These are phyloP conservation scores for Sinosuthora webbiana DNA, from an alignment of 2,113 vertebrate genomes.

Conservation along the genomic window DNA sequence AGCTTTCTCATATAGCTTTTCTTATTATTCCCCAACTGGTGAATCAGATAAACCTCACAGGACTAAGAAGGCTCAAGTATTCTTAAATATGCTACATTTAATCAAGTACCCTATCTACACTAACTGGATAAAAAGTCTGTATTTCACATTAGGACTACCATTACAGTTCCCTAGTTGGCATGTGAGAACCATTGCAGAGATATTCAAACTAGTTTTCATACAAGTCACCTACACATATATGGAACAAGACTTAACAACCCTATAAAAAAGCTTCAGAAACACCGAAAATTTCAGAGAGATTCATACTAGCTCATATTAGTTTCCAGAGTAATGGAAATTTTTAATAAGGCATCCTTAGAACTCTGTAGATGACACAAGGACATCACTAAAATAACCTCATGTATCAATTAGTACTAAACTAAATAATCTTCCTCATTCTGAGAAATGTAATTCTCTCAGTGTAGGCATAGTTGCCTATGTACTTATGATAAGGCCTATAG, in stretches of 20 bases:
- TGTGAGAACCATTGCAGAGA: not conserved
- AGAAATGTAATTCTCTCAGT: not conserved
- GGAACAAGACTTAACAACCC: not conserved
- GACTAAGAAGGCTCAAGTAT: not conserved
- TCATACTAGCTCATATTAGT: not conserved
- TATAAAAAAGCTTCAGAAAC: not conserved
- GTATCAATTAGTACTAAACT: not conserved
- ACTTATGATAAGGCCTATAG: not conserved
- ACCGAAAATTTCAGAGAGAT: not conserved
- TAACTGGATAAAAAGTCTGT: not conserved
- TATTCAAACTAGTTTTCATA: not conserved
- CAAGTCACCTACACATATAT: not conserved
- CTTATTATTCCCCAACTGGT: not conserved
- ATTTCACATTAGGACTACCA: not conserved
- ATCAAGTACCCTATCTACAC: not conserved
- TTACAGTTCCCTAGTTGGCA: rapidly evolving
- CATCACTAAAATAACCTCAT: not conserved
- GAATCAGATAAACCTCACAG: not conserved
- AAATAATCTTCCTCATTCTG: not conserved
- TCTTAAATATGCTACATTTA: not conserved
- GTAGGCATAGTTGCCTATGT: not conserved
- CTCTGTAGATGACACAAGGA: not conserved
- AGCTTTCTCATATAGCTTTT: not conserved
- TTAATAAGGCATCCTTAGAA: not conserved
- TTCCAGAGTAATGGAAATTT: not conserved